Evolutionary conservation across 2,888 invertebrate species (phyloP), one percentile per base, ranked within the genome.

Genomic region (Tipula lateralis): DNA sequence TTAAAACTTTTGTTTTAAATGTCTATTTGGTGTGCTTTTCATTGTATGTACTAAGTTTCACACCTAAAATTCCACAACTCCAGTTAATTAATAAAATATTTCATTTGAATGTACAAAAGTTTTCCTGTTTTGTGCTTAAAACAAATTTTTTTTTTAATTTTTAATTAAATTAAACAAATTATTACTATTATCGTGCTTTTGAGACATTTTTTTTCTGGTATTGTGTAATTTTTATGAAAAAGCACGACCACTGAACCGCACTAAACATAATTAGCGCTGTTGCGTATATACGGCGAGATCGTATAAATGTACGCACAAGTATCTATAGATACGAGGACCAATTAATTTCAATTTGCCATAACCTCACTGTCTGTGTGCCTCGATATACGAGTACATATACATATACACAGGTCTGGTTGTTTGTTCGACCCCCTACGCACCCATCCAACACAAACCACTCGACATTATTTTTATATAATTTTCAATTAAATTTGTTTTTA

Each of bases 161-260:
- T 66, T 66, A 66, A 66, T 66, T 66, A 66, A 66, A 66, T 66
- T 66, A 66, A 66, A 66, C 66, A 66, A 66, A 66, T 66, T 66
- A 66, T 66, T 66, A 66, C 9, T 12, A 24, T 19, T 66, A 66
- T 66, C 66, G 66, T 66, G 66, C 66, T 66, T 66, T 66, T 66
- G 66, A 66, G 66, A 24, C 66, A 39, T 39, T 39, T 13, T 24
- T 66, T 66, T 66, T 24, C 1, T 66, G 19, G 66, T 66, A 66
- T 24, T 66, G 24, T 7, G 13, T 9, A 9, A 7, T 66, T 66
- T 66, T 1, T 24, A 9, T 13, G 44, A n/a, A 44, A 44, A 44
- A n/a, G 16, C 1, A 44, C n/a, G 66, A 66, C 19, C 24, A 9
- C 66, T 9, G 66, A 66, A 24, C 66, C 24, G 7, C 7, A 66